A percentile compares a stretch with the other conserved stretches of the same genome.
Conservation (phyloP, 2,888 invertebrate genomes). For the Leistus spinibarbis region DNA sequence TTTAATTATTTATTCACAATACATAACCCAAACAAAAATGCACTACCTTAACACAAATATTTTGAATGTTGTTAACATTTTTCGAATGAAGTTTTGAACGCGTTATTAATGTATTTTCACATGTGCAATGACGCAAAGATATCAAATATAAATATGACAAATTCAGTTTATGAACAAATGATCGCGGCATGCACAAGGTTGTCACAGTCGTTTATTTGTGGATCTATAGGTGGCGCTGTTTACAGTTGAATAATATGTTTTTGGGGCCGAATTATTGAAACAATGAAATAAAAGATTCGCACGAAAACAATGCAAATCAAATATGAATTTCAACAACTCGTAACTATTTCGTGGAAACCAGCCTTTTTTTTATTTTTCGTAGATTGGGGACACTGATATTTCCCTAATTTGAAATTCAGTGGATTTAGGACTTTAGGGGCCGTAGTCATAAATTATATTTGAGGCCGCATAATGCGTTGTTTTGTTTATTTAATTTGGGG, state of each 20-base stretch:
- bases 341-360: too few species aligned
- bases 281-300: neutral
- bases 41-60: neutral
- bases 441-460: too few species aligned
- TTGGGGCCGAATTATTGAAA: neutral
- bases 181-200: neutral
- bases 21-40: neutral
- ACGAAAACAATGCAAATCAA: neutral
- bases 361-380: too few species aligned
- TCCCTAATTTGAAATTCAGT: too few species aligned
- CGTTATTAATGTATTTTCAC: neutral
- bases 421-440: too few species aligned
- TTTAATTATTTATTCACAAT: neutral
- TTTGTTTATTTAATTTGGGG: too few species aligned
- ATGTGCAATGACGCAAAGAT: neutral
- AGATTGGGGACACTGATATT: too few species aligned
- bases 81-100: neutral
- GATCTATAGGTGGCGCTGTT: neutral
- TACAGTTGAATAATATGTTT: neutral
- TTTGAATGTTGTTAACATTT: neutral
- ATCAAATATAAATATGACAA: slow-evolving; percentile 10
- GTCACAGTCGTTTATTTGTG: neutral
- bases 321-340: too few species aligned
- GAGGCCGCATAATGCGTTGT: too few species aligned
- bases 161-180: neutral